These are phyloP conservation scores for Augochlora pura DNA, from an alignment of 1,140 invertebrate genomes.

Conservation along the genomic window DNA sequence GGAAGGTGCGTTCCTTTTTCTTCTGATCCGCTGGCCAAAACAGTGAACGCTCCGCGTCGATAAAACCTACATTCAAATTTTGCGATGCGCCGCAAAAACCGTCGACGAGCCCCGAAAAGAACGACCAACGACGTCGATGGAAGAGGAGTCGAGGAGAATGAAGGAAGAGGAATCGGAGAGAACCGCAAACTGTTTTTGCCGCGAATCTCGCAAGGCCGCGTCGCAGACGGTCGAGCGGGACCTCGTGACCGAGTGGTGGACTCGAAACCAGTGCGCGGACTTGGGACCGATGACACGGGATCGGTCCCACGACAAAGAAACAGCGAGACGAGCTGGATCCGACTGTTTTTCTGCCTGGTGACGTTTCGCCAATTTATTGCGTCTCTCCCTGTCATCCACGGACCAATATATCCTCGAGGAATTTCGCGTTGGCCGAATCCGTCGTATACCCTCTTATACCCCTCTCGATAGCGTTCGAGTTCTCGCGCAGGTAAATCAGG, in stretches of 20 bases:
- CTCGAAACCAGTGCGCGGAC: constrained; percentile 35
- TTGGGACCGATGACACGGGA: constrained; percentile 59
- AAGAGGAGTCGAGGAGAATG: background rate
- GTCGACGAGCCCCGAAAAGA: background rate
- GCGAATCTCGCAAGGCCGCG: constrained; percentile 58
- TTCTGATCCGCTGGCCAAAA: too few relatives aligned
- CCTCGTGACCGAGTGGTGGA: constrained; percentile 54
- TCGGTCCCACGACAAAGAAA: constrained; percentile 65
- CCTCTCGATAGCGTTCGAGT: background rate
- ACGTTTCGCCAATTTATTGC: constrained; percentile 65
- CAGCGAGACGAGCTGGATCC: constrained; percentile 51
- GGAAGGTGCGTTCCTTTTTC: background rate
- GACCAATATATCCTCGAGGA: constrained; percentile 52
- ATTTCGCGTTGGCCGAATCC: constrained; percentile 41
- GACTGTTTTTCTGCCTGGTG: constrained; percentile 57
- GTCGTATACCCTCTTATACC: too few relatives aligned
- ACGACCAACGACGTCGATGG: background rate
- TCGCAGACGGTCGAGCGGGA: constrained; percentile 51
- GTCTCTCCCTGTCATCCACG: constrained; percentile 52
- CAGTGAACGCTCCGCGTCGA: too few relatives aligned
- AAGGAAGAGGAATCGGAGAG: constrained; percentile 35
- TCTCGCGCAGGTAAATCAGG: constrained; percentile 4
- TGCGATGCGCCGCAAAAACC: background rate
- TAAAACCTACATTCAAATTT: background rate
- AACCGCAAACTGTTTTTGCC: constrained; percentile 52